These are phyloP conservation scores for Anthopleura sola DNA, from an alignment of 64 coral and sea anemone genomes.

Conservation along the genomic window DNA sequence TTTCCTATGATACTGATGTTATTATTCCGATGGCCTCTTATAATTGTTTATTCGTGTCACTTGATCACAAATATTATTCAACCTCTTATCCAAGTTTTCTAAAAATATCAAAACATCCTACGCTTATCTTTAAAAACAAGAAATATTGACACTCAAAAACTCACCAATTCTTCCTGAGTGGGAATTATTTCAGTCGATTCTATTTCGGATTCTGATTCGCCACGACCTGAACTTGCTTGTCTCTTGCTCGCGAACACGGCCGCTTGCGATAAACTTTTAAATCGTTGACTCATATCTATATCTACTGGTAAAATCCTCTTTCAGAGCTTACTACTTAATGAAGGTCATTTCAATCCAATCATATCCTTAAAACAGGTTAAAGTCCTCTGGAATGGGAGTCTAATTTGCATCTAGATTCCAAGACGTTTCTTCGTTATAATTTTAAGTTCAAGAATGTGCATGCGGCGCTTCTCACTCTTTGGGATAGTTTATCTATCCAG, in stretches of 20 bases:
- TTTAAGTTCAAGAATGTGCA: neutral
- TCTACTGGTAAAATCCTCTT: neutral
- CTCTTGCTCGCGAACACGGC: neutral
- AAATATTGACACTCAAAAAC: neutral
- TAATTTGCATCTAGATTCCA: neutral
- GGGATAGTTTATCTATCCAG: neutral
- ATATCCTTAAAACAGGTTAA: neutral
- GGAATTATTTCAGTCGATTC: neutral
- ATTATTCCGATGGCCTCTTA: no score
- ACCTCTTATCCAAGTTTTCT: no score
- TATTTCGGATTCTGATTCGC: neutral
- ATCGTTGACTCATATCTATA: neutral
- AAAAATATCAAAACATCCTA: neutral
- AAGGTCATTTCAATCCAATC: neutral
- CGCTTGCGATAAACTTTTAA: constrained; percentile 5
- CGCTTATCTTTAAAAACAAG: neutral
- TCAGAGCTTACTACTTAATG: neutral
- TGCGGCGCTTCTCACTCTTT: neutral
- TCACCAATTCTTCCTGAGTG: neutral
- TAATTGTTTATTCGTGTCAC: no score
- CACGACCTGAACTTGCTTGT: neutral
- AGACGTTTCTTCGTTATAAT: neutral
- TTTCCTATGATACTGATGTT: no score
- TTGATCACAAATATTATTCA: no score
- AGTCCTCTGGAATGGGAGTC: neutral